These are phyloP conservation scores for Pelusios castaneus DNA, from an alignment of 2,113 vertebrate genomes.

Conservation along the genomic window DNA sequence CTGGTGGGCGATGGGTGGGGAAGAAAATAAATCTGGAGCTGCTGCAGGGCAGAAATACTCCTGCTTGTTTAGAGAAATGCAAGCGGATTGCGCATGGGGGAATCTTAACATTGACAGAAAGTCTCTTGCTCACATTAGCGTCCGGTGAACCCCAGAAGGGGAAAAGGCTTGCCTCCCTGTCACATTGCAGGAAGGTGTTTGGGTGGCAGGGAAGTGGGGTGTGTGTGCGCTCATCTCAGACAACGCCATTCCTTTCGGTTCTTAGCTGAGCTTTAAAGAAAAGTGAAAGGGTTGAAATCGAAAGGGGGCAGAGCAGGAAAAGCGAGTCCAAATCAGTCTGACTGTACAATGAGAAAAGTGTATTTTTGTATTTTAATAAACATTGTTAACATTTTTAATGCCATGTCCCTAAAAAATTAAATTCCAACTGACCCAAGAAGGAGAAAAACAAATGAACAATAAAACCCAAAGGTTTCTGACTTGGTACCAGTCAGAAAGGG, in stretches of 20 bases:
- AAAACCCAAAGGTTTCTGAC: constrained; percentile 5
- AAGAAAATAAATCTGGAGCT: background rate
- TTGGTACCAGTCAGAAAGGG: background rate
- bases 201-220: background rate
- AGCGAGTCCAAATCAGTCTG: constrained; percentile 43
- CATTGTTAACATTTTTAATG: constrained; percentile 73
- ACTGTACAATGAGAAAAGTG: constrained; percentile 74
- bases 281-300: constrained; percentile 37
- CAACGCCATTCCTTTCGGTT: constrained; percentile 54
- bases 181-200: background rate
- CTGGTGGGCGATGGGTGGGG: constrained; percentile 10
- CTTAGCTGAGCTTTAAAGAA: constrained; percentile 64
- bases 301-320: background rate
- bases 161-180: constrained; percentile 34
- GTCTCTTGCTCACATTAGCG: background rate
- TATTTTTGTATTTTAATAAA: constrained; percentile 81
- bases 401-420: constrained; percentile 65
- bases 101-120: background rate
- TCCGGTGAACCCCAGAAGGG: background rate
- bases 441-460: background rate
- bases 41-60: background rate
- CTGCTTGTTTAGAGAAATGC: constrained; percentile 17
- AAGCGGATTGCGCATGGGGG: background rate
- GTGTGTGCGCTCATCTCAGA: background rate
- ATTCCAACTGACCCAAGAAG: background rate